Evolutionary conservation across 2,888 invertebrate species (phyloP).

Genomic region (Habrosyne pyritoides): DNA sequence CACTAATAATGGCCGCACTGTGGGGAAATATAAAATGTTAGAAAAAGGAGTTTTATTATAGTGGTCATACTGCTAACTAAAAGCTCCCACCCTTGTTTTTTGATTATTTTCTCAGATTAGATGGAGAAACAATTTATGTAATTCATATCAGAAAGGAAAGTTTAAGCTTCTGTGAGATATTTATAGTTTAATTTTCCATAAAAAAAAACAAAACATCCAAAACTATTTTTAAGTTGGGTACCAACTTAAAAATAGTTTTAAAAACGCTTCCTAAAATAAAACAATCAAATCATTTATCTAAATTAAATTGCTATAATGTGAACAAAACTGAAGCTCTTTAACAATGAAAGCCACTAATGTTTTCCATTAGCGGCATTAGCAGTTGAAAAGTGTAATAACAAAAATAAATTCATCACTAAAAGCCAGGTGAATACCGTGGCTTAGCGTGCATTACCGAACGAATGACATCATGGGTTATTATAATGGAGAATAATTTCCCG

Average conservation of each 20-base stretch:
- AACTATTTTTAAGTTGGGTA: too few relatives aligned
- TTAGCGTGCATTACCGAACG: constrained; percentile 49
- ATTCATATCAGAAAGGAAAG: too few relatives aligned
- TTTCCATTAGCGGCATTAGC: constrained; percentile 41
- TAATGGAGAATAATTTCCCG: constrained; percentile 69
- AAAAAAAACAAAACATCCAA: too few relatives aligned
- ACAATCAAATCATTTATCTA: neutral
- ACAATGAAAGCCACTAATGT: constrained; percentile 41
- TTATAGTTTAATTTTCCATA: too few relatives aligned
- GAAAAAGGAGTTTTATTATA: too few relatives aligned
- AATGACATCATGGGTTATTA: constrained; percentile 55
- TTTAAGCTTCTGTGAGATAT: too few relatives aligned
- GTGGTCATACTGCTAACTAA: too few relatives aligned
- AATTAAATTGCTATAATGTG: neutral
- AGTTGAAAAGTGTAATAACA: constrained; percentile 43
- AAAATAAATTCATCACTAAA: constrained; percentile 43
- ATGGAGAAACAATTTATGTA: too few relatives aligned
- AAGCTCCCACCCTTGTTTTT: too few relatives aligned
- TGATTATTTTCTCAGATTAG: too few relatives aligned
- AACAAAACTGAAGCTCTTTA: constrained; percentile 16
- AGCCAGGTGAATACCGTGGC: constrained; percentile 44
- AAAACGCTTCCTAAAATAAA: neutral
- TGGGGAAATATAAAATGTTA: constrained; percentile 50
- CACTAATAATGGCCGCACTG: constrained; percentile 92
- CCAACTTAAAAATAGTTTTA: too few relatives aligned